Evolutionary conservation across 2,113 vertebrate species (phyloP), one percentile per base, ranked within the genome.

Genomic region (Blennius ocellaris): DNA sequence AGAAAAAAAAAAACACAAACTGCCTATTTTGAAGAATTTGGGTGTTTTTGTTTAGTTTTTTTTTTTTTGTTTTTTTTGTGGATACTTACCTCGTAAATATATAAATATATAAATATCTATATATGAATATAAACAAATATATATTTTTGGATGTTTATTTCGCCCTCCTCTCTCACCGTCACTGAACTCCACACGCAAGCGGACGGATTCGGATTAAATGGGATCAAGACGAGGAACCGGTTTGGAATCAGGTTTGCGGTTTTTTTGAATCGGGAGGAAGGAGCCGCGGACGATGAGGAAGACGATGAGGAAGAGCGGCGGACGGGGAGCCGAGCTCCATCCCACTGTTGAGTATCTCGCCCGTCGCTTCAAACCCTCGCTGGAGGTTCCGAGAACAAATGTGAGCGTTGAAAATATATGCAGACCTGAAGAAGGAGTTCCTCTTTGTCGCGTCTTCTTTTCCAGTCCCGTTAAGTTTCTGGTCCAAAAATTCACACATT

Each of bases 1-100:
- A n/a, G n/a, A n/a, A n/a, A n/a, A n/a, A n/a, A n/a, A n/a, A 54
- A 78, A 85, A 80, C 56, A 74, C 58, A 85, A 78, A 92, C 88
- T 83, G 90, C 84, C 86, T 82, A 82, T 87, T 90, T 92, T 87
- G 73, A 87, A 84, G 21, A 75, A 78, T 83, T 77, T 87, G 82
- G 64, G 69, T 81, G 73, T 84, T 86, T 90, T 81, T 38, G 75
- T 86, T 84, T 90, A 4, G 21, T 89, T 59, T 51, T 71, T 63
- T 75, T 72, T 30, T 30, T 30, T 84, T 86, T 90, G 79, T 39
- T 78, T 86, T 84, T 90, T 89, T 84, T 89, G 93, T 93, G 91
- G 81, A 94, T 84, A 92, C 89, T 93, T 94, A 93, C 94, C 94
- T 94, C 93, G 85, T 91, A 93, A 91, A 93, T 92, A 90, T 92